Conservation (phyloP, 2,888 invertebrate species). For the Chromoteleia sp. region DNA sequence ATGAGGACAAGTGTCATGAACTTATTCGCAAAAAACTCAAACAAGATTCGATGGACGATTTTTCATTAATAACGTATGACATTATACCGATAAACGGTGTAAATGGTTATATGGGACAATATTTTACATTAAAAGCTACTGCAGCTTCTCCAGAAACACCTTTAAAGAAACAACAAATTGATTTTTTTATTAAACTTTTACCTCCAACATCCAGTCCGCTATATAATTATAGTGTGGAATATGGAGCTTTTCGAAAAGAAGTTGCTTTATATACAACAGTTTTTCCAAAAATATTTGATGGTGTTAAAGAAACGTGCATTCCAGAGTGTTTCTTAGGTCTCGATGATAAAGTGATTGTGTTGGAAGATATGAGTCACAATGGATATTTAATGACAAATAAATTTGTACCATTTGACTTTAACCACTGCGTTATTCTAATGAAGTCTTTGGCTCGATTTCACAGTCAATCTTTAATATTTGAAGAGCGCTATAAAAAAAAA, state of each 20-base stretch:
- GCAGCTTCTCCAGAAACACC: slow-evolving; percentile 71
- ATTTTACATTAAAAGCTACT: slow-evolving; percentile 76
- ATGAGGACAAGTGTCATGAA: slow-evolving; percentile 77
- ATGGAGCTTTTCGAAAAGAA: slow-evolving; percentile 78
- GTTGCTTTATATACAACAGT: slow-evolving; percentile 76
- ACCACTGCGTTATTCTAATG: slow-evolving; percentile 87
- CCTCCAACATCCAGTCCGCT: slow-evolving; percentile 74
- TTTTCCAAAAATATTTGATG: slow-evolving; percentile 77
- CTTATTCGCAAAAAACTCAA: slow-evolving; percentile 77
- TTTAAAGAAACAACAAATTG: slow-evolving; percentile 56
- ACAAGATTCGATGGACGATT: slow-evolving; percentile 76
- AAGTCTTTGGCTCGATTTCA: slow-evolving; percentile 88
- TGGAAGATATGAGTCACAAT: slow-evolving; percentile 87
- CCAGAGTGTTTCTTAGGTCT: slow-evolving; percentile 77
- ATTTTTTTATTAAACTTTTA: slow-evolving; percentile 79
- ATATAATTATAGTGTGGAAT: slow-evolving; percentile 69
- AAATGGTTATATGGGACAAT: slow-evolving; percentile 79
- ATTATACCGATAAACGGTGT: slow-evolving; percentile 75
- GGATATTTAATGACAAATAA: slow-evolving; percentile 89
- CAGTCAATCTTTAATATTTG: slow-evolving; percentile 86
- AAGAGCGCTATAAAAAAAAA: slow-evolving; percentile 75
- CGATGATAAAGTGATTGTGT: slow-evolving; percentile 79
- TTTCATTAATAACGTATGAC: slow-evolving; percentile 76
- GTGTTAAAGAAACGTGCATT: slow-evolving; percentile 56
- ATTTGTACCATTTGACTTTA: slow-evolving; percentile 86